Evolutionary conservation across 2,888 invertebrate genomes (phyloP), one percentile per base, ranked within the genome.

Genomic region (Andricus quercusramuli): DNA sequence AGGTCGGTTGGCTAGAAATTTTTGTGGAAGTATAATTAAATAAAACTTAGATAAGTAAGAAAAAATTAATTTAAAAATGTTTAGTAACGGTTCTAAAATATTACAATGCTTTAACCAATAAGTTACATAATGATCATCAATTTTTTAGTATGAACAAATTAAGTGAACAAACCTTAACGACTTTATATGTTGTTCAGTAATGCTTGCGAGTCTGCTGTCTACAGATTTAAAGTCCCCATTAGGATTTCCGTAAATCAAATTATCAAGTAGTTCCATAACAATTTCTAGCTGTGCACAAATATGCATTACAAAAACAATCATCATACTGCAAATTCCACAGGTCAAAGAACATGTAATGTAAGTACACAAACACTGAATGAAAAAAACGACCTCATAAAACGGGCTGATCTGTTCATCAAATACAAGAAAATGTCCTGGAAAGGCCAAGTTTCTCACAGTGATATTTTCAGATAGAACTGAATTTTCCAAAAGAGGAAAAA

Each of bases 261-360:
- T 64, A 37, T 64, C 13, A 17, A 80, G 74, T n/a, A 64, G 41
- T 9, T 32, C 62, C n/a, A 74, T 65, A 1, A 80, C 44, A 17
- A 80, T 78, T 59, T 44, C 51, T 3, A 78, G 32, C 25, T 78
- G 80, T 5, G 66, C 80, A 65, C 78, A 80, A 44, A 74, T 56
- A 32, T 80, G 80, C 70, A 41, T 41, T 13, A 11, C 41, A 13
- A 41, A 41, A 11, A 41, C 41, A 41, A 41, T 41, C 11, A 13
- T 51, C 20, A 20, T 20, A 51, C 51, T 20, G 51, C 51, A 51
- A 56, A 56, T 9, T n/a, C n/a, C 56, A n/a, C 56, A 56, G 20
- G n/a, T n/a, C n/a, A 56, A n/a, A 56, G 56, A 56, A 56, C 56
- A 56, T 56, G 56, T n/a, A n/a, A 56, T 44, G 13, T 2, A 56